These are phyloP conservation scores for Gymnothorax reevesii DNA, from an alignment of 2,797 vertebrate species.

Conservation along the genomic window DNA sequence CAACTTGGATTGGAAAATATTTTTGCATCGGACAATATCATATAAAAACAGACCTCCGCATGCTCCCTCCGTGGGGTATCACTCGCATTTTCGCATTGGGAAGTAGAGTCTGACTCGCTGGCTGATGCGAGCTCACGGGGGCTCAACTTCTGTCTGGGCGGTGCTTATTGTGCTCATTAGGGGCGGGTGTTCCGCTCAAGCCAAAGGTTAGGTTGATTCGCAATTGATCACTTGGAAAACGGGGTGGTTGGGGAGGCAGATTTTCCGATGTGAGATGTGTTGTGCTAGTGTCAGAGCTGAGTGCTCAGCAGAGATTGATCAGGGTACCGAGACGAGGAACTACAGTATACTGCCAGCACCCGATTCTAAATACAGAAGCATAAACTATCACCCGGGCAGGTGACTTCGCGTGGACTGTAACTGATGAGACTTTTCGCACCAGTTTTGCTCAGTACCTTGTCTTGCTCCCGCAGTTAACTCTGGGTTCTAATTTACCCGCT, in stretches of 20 bases:
- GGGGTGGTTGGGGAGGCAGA: slow-evolving; percentile 50
- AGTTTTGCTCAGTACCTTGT: slow-evolving; percentile 58
- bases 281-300: slow-evolving; percentile 56
- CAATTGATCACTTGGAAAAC: slow-evolving; percentile 73
- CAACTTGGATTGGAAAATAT: background rate
- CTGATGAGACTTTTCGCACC: slow-evolving; percentile 49
- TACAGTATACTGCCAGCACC: slow-evolving; percentile 34
- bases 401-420: slow-evolving; percentile 36
- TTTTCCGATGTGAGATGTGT: slow-evolving; percentile 60
- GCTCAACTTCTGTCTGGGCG: slow-evolving; percentile 38
- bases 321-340: slow-evolving; percentile 48
- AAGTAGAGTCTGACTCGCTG: background rate
- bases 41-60: background rate
- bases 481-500: slow-evolving; percentile 62
- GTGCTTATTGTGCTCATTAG: slow-evolving; percentile 36
- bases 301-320: slow-evolving; percentile 52
- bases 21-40: background rate
- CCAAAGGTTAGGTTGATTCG: slow-evolving; percentile 74
- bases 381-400: slow-evolving; percentile 23
- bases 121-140: slow-evolving; percentile 13
- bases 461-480: slow-evolving; percentile 51
- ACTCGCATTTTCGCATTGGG: background rate
- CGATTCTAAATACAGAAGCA: slow-evolving; percentile 18
- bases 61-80: background rate
- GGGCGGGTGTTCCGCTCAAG: slow-evolving; percentile 74